Percentiles rank a stretch among this genome's conserved stretches.
phyloP scores from a whole-genome alignment of 2,797 vertebrate species.

The Phalanger gymnotis region DNA sequence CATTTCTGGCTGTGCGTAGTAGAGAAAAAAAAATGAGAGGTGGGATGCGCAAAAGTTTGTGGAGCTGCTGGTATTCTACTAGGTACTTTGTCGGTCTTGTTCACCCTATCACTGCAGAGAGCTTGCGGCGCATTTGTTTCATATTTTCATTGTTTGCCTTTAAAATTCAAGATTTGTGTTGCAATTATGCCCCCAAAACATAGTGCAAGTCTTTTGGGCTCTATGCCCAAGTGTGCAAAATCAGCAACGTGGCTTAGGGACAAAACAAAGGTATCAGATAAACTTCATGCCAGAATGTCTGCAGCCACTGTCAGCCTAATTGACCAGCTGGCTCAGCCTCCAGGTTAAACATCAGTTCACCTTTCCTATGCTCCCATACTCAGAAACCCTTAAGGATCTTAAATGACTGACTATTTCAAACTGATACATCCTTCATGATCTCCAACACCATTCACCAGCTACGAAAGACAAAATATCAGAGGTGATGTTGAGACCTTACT shows the following conservation, averaged over 20 bases:
- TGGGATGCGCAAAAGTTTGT: not conserved
- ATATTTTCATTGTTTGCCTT: not conserved
- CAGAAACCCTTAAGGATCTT: not conserved
- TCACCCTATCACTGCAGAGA: not conserved
- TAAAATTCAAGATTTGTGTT: not conserved
- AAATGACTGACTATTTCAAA: not conserved
- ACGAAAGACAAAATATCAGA: not conserved
- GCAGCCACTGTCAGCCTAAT: not conserved
- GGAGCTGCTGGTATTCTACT: not conserved
- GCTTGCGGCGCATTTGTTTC: not conserved
- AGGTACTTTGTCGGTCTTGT: not conserved
- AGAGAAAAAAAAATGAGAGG: not conserved
- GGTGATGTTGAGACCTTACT: not conserved
- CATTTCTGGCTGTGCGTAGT: not conserved
- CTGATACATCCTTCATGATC: not conserved
- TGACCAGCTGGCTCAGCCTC: not conserved
- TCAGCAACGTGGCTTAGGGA: not conserved
- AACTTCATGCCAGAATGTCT: not conserved
- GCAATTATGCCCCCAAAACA: not conserved
- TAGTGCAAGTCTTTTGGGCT: not conserved
- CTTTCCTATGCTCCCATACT: not conserved
- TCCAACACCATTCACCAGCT: not conserved
- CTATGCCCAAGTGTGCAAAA: not conserved
- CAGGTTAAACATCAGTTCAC: not conserved
- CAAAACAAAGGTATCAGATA: not conserved